phyloP scores from a whole-genome alignment of 2,797 vertebrate species.

The Sphenodon punctatus region DNA sequence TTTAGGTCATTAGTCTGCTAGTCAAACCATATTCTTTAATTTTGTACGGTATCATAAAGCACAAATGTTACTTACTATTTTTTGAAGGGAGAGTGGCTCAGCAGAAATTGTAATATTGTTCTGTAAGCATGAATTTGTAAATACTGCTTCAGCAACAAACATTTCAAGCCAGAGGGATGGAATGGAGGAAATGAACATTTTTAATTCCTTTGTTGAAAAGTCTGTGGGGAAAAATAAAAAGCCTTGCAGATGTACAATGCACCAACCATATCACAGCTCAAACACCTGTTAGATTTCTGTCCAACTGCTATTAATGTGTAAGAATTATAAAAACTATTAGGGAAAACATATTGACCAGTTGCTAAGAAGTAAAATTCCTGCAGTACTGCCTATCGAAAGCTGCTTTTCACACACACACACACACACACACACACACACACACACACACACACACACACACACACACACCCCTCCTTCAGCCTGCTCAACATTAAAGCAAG shows the following conservation, averaged over 20 bases:
- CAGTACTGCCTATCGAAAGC: neutral
- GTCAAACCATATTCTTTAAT: neutral
- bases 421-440: no score
- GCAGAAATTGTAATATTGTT: conserved; percentile 72
- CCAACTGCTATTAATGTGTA: neutral
- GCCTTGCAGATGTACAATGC: neutral
- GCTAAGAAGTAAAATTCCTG: neutral
- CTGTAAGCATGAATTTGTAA: conserved; percentile 83
- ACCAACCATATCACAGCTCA: neutral
- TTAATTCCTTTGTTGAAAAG: conserved; percentile 76
- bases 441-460: no score
- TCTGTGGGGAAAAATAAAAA: conserved; percentile 68
- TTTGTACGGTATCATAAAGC: neutral
- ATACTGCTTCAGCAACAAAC: conserved; percentile 87
- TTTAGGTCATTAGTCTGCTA: neutral
- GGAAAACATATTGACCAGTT: neutral
- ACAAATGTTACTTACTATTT: conserved; percentile 81
- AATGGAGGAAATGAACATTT: conserved; percentile 81
- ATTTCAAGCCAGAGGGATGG: conserved; percentile 86
- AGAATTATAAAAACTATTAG: neutral
- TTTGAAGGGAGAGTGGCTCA: conserved; percentile 85
- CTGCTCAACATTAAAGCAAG: neutral
- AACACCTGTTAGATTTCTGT: neutral
- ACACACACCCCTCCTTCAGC: no score
- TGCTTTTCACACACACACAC: conserved; percentile 10